phyloP scores from a whole-genome alignment of 2,113 vertebrate species.

The Hyperopisus bebe region DNA sequence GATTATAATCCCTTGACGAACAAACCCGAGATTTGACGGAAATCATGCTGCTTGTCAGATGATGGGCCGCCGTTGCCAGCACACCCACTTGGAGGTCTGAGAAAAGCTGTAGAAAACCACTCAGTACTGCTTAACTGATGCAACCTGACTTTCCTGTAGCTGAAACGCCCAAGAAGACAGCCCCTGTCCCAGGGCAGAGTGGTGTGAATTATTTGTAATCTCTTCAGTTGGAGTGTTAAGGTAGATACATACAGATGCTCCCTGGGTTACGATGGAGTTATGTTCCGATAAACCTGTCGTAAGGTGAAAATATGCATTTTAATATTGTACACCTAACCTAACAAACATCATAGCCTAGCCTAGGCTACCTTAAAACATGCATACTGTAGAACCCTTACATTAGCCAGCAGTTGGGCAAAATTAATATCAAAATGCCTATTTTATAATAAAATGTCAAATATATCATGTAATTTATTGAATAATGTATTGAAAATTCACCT shows the following conservation, averaged over 20 bases:
- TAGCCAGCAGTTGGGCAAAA: too few relatives aligned
- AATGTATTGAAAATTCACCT: too few relatives aligned
- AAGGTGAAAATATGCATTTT: too few relatives aligned
- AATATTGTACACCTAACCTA: too few relatives aligned
- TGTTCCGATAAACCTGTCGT: too few relatives aligned
- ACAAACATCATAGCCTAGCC: too few relatives aligned
- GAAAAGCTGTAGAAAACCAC: neutral
- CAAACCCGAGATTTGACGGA: neutral
- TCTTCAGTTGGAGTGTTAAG: neutral
- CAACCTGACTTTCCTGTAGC: neutral
- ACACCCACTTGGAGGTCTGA: neutral
- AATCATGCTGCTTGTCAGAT: neutral
- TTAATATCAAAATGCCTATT: too few relatives aligned
- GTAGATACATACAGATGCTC: neutral
- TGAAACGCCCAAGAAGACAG: neutral
- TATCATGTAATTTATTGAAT: too few relatives aligned
- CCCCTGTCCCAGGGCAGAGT: neutral
- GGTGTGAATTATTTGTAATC: neutral
- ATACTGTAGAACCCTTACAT: too few relatives aligned
- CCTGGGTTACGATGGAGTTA: too few relatives aligned
- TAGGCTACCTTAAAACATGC: too few relatives aligned
- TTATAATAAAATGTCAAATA: too few relatives aligned
- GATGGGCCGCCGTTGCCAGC: neutral
- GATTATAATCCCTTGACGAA: neutral
- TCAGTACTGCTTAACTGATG: neutral